A percentile compares a stretch with the other conserved stretches of the same genome.
These are phyloP conservation scores for Cyprinodon variegatus DNA, from an alignment of 2,113 vertebrate species.

Conservation along the genomic window DNA sequence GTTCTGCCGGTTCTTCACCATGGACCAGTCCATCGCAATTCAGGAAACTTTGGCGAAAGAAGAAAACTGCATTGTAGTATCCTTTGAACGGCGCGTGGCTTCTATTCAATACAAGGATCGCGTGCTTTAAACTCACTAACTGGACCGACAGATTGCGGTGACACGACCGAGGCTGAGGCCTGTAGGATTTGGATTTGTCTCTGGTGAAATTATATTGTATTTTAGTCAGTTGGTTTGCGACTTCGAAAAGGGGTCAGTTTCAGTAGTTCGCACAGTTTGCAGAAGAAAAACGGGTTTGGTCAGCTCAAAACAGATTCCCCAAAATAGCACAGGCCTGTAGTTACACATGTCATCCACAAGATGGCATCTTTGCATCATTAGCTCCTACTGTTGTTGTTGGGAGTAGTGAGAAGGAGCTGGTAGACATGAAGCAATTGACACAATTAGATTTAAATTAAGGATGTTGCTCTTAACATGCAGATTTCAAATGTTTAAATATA, in stretches of 20 bases:
- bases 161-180: slow-evolving; percentile 13
- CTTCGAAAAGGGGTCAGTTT: background rate
- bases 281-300: background rate
- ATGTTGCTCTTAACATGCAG: background rate
- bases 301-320: slow-evolving; percentile 21
- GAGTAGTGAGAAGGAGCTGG: background rate
- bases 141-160: background rate
- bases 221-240: too few relatives aligned
- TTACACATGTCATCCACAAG: slow-evolving; percentile 41
- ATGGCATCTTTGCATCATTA: slow-evolving; percentile 42
- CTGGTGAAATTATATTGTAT: too few relatives aligned
- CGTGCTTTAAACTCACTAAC: background rate
- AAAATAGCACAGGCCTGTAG: slow-evolving; percentile 17
- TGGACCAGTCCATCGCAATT: slow-evolving; percentile 93
- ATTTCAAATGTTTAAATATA: background rate
- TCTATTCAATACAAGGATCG: background rate
- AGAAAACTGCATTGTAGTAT: slow-evolving; percentile 88
- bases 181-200: background rate
- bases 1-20: slow-evolving; percentile 44
- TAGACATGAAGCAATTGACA: background rate
- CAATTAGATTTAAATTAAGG: background rate
- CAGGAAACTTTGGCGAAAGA: slow-evolving; percentile 84
- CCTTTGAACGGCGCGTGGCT: slow-evolving; percentile 68
- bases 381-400: background rate
- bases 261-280: background rate